These are phyloP conservation scores for Eulemur albifrons DNA, from an alignment of 2,797 vertebrate genomes.

Conservation along the genomic window DNA sequence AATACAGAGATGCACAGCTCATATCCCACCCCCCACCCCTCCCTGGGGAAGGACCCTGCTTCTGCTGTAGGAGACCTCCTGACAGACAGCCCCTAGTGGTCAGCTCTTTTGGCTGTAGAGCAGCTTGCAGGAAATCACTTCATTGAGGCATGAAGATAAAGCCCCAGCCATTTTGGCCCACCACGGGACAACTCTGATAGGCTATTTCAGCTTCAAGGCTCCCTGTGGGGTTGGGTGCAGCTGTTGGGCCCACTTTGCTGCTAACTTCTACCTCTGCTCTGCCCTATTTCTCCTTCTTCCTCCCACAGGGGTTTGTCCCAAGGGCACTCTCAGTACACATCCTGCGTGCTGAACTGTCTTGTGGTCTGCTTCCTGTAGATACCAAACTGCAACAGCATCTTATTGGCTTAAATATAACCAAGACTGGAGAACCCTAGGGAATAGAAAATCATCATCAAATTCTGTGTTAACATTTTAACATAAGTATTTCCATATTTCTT, in stretches of 20 bases:
- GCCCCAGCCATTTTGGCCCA: not conserved
- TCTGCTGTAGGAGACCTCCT: not conserved
- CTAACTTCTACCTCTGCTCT: not conserved
- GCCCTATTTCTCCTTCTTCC: not conserved
- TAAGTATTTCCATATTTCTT: slow-evolving; percentile 5
- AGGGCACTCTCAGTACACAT: slow-evolving; percentile 6
- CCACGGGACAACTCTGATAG: not conserved
- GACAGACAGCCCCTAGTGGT: not conserved
- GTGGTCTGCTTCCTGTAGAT: slow-evolving; percentile 37
- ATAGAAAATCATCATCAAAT: not conserved
- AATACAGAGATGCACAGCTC: not conserved
- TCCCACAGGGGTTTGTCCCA: not conserved
- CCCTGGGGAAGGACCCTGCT: not conserved
- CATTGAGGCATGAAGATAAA: not conserved
- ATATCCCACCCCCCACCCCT: not conserved
- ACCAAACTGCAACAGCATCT: slow-evolving; percentile 20
- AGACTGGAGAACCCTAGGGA: not conserved
- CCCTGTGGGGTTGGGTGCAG: not conserved
- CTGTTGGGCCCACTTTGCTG: not conserved
- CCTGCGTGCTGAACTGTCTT: slow-evolving; percentile 8
- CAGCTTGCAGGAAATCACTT: not conserved
- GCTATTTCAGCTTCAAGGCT: not conserved
- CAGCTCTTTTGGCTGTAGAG: not conserved
- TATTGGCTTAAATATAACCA: slow-evolving; percentile 7
- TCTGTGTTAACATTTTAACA: slow-evolving; percentile 13